Conservation (phyloP, 2,888 invertebrate species). For the Melanophora roralis region DNA sequence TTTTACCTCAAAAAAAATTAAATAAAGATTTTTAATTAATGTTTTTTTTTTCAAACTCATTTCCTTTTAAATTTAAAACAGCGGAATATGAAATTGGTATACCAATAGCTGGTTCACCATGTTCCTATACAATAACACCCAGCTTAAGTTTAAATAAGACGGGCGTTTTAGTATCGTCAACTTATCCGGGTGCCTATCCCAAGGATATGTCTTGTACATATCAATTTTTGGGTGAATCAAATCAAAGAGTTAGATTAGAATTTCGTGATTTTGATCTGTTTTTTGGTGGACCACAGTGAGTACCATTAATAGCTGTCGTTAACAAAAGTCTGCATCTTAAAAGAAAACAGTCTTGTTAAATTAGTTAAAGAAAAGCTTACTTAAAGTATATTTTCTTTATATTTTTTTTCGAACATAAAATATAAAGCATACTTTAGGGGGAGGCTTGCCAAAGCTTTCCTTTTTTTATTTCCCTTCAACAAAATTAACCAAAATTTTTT, state of each 20-base stretch:
- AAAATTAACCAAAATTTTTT: slow-evolving; percentile 8
- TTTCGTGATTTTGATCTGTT: slow-evolving; percentile 99
- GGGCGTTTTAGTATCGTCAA: slow-evolving; percentile 95
- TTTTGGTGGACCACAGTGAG: slow-evolving; percentile 99
- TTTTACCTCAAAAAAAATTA: background rate
- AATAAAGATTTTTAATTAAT: background rate
- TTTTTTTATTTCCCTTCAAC: background rate
- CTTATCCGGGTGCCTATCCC: slow-evolving; percentile 99
- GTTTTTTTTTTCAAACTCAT: background rate
- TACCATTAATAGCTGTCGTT: slow-evolving; percentile 73
- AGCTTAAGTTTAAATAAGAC: slow-evolving; percentile 81
- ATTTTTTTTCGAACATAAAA: too few relatives aligned
- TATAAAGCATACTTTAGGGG: slow-evolving; percentile 47
- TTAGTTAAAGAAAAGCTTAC: slow-evolving; percentile 26
- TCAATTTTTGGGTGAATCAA: slow-evolving; percentile 92
- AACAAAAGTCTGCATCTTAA: slow-evolving; percentile 8
- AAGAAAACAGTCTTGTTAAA: too few relatives aligned
- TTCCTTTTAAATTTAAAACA: slow-evolving; percentile 72
- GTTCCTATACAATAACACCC: slow-evolving; percentile 90
- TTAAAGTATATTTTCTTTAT: slow-evolving; percentile 44
- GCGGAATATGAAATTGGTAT: slow-evolving; percentile 96
- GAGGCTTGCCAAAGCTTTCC: background rate
- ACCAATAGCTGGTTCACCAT: slow-evolving; percentile 89
- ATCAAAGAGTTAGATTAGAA: slow-evolving; percentile 95
- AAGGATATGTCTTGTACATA: slow-evolving; percentile 96